Evolutionary conservation across 2,888 invertebrate genomes (phyloP).

Genomic region (Anthophora plumipes): DNA sequence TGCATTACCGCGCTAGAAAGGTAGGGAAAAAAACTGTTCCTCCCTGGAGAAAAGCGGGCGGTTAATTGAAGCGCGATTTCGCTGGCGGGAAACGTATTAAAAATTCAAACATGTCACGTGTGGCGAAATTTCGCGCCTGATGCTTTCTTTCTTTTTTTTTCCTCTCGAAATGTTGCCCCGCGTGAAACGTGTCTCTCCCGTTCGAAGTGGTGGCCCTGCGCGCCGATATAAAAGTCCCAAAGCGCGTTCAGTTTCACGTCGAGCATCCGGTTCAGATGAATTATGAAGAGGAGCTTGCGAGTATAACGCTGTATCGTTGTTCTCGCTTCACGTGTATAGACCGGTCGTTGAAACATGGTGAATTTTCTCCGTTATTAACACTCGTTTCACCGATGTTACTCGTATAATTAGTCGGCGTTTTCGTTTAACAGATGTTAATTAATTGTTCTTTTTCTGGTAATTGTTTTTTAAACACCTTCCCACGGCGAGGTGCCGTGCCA

Average conservation of each 20-base stretch:
- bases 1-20: neutral
- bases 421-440: conserved; percentile 43
- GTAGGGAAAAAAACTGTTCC: neutral
- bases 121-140: conserved; percentile 65
- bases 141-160: conserved; percentile 19
- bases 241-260: conserved; percentile 38
- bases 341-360: conserved; percentile 1
- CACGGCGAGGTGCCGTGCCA: neutral
- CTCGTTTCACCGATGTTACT: neutral
- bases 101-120: conserved; percentile 70
- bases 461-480: conserved; percentile 42
- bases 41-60: conserved; percentile 29
- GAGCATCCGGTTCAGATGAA: conserved; percentile 20
- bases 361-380: conserved; percentile 2
- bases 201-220: conserved; percentile 22
- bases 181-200: conserved; percentile 37
- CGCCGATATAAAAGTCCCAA: conserved; percentile 34
- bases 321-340: neutral
- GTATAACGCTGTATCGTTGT: conserved; percentile 27
- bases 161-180: conserved; percentile 14
- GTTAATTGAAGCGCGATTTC: conserved; percentile 66
- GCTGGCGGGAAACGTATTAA: conserved; percentile 75
- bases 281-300: conserved; percentile 34
- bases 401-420: conserved; percentile 45
- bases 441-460: conserved; percentile 38